Conservation (phyloP, 2,797 vertebrate species). For the Anas capensis region DNA sequence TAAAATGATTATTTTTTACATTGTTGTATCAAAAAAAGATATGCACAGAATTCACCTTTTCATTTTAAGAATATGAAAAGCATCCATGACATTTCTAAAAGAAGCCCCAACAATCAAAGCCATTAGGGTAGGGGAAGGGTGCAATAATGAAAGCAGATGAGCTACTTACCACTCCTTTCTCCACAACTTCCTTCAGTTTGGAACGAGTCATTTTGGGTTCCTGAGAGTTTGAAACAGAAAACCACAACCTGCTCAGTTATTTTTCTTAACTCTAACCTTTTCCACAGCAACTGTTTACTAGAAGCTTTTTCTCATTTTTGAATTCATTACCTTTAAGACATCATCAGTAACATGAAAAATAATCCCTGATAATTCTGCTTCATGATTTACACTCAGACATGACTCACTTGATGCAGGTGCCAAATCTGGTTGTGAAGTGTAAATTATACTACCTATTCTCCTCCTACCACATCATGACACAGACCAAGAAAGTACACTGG, state of each 20-base stretch:
- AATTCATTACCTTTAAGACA: neutral
- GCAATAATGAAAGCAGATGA: neutral
- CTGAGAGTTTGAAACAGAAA: constrained; percentile 71
- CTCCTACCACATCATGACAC: accelerated
- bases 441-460: neutral
- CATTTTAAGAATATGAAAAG: neutral
- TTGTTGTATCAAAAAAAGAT: neutral
- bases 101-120: neutral
- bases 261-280: neutral
- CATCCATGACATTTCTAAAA: neutral
- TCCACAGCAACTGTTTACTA: neutral
- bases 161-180: constrained; percentile 89
- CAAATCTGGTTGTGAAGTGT: neutral
- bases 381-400: neutral
- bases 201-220: constrained; percentile 98
- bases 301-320: neutral
- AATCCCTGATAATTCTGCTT: neutral
- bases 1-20: accelerated
- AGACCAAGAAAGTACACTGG: neutral
- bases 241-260: neutral
- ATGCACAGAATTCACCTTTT: neutral
- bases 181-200: constrained; percentile 92
- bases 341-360: neutral
- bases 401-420: neutral
- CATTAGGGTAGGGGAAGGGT: neutral